Percentiles rank a stretch among this genome's conserved stretches.
Evolutionary conservation across 2,797 vertebrate species (phyloP).

Genomic region (Myotis pilosus): DNA sequence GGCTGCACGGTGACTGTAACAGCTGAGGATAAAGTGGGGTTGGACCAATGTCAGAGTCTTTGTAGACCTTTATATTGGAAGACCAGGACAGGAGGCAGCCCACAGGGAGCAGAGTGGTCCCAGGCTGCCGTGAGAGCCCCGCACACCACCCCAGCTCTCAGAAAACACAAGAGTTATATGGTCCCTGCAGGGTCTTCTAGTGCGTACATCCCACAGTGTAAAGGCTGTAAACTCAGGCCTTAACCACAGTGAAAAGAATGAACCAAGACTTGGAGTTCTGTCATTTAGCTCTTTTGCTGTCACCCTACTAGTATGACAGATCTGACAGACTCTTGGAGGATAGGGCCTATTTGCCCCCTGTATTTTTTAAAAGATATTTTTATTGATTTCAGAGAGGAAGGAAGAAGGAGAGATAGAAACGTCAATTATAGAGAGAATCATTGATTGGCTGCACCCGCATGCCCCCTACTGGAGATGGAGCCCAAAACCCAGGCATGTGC

Average conservation of each 20-base stretch:
- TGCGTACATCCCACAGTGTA: fast-evolving
- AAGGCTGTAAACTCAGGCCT: neutral
- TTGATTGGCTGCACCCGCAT: no score
- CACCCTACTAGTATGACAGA: neutral
- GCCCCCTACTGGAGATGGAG: no score
- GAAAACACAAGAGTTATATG: fast-evolving
- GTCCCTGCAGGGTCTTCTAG: neutral
- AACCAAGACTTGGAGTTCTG: neutral
- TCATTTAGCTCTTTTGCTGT: neutral
- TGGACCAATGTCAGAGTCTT: neutral
- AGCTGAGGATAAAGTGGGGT: neutral
- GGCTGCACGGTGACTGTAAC: neutral
- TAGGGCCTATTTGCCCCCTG: neutral
- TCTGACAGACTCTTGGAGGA: neutral
- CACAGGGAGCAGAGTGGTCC: neutral
- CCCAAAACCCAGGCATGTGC: no score
- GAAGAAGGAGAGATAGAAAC: no score
- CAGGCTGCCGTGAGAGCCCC: neutral
- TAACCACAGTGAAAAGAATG: neutral
- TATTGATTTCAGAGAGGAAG: no score
- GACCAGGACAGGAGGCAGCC: neutral
- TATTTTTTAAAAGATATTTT: no score
- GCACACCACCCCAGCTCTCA: fast-evolving
- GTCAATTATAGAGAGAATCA: no score
- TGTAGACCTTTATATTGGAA: neutral